A percentile compares a stretch with the other conserved stretches of the same genome.
These are phyloP conservation scores for Danionella dracula DNA, from an alignment of 2,797 vertebrate species.

Conservation along the genomic window DNA sequence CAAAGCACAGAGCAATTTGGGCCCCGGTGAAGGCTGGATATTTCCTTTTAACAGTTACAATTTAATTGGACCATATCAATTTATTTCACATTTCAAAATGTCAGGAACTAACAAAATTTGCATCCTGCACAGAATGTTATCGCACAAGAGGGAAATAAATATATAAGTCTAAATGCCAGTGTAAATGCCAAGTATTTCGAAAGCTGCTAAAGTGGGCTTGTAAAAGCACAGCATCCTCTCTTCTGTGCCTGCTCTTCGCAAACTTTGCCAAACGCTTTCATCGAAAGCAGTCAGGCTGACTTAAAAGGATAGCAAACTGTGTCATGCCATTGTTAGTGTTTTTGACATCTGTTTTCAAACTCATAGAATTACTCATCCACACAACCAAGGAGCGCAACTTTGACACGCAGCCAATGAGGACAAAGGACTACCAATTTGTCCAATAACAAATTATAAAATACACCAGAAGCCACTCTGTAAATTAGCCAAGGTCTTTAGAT, in stretches of 20 bases:
- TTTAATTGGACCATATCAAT: constrained; percentile 62
- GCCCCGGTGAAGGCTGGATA: constrained; percentile 45
- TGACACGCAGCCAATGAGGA: constrained; percentile 49
- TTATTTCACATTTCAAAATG: constrained; percentile 62
- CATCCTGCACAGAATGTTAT: constrained; percentile 57
- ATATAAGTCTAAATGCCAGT: constrained; percentile 61
- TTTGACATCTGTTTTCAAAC: constrained; percentile 52
- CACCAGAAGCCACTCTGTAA: constrained; percentile 43
- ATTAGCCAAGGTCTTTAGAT: constrained; percentile 45
- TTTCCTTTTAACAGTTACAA: constrained; percentile 51
- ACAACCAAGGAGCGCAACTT: constrained; percentile 46
- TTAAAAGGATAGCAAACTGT: constrained; percentile 52
- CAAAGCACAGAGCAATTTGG: constrained; percentile 58
- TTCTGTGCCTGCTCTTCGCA: constrained; percentile 42
- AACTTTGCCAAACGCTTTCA: constrained; percentile 53
- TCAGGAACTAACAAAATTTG: constrained; percentile 59
- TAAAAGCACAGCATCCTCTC: constrained; percentile 51
- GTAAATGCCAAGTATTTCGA: constrained; percentile 56
- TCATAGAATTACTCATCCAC: constrained; percentile 49
- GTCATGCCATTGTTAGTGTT: constrained; percentile 54
- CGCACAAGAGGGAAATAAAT: constrained; percentile 56
- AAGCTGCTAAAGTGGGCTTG: constrained; percentile 51
- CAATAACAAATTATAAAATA: constrained; percentile 52
- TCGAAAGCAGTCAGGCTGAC: constrained; percentile 43
- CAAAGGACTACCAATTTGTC: constrained; percentile 49